phyloP scores from a whole-genome alignment of 2,888 invertebrate genomes.

The Cactoblastis cactorum region DNA sequence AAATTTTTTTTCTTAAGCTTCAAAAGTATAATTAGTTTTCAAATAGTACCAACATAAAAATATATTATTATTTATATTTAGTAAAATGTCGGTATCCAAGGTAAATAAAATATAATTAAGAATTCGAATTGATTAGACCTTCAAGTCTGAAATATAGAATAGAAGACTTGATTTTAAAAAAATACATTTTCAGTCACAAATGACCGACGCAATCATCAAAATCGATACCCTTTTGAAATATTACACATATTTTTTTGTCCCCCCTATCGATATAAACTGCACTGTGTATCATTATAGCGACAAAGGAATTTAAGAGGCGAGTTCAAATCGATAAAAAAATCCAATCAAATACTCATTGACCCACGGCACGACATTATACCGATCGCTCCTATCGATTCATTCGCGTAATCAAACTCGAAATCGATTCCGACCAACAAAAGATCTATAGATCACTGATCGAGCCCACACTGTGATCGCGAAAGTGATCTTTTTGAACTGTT shows the following conservation, averaged over 20 bases:
- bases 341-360: conserved; percentile 39
- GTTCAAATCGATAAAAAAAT: conserved; percentile 25
- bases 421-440: conserved; percentile 70
- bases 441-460: conserved; percentile 68
- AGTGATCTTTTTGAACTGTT: conserved; percentile 61
- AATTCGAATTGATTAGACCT: too few species aligned
- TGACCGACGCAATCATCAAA: background rate
- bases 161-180: background rate
- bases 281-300: conserved; percentile 9
- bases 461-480: conserved; percentile 69
- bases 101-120: too few species aligned
- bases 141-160: too few species aligned
- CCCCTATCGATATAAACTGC: conserved; percentile 4
- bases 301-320: conserved; percentile 12
- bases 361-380: conserved; percentile 29
- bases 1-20: too few species aligned
- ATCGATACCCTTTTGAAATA: background rate
- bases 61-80: too few species aligned
- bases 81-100: too few species aligned
- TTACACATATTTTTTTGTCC: conserved; percentile 11
- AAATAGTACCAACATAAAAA: too few species aligned
- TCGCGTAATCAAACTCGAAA: conserved; percentile 62
- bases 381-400: conserved; percentile 44
- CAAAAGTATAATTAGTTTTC: too few species aligned
- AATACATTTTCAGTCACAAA: background rate